Conservation (phyloP, 2,797 vertebrate genomes). For the Sphenodon punctatus region DNA sequence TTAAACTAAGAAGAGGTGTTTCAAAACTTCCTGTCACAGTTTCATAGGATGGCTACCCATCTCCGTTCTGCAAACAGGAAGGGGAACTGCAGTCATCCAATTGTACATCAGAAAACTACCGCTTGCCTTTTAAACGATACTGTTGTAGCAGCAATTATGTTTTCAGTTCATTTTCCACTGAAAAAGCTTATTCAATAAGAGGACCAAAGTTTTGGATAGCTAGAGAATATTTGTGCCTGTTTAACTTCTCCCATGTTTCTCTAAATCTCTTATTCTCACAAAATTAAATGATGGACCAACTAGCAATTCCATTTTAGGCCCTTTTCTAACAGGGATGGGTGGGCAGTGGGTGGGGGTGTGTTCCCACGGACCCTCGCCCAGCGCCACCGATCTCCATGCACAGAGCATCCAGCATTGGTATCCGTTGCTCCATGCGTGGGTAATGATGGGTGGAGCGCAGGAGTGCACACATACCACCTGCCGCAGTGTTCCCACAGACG, state of each 20-base stretch:
- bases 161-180: background rate
- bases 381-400: too few relatives aligned
- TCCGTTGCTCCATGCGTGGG: too few relatives aligned
- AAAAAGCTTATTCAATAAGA: background rate
- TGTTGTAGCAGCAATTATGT: accelerated
- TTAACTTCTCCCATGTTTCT: background rate
- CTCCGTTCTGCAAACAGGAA: background rate
- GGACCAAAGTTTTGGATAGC: background rate
- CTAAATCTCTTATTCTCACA: background rate
- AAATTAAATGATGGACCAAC: background rate
- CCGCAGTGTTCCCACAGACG: too few relatives aligned
- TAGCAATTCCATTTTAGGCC: too few relatives aligned
- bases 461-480: too few relatives aligned
- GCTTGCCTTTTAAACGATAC: background rate
- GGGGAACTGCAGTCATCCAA: background rate
- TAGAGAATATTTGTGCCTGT: background rate
- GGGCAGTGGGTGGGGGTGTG: too few relatives aligned
- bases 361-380: too few relatives aligned
- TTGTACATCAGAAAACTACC: background rate
- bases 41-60: background rate
- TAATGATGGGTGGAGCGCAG: too few relatives aligned
- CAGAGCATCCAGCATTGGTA: too few relatives aligned
- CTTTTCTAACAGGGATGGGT: too few relatives aligned
- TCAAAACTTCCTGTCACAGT: background rate
- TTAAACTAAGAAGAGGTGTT: background rate